Base-by-base conservation (phyloP, 2,888 invertebrate genomes). In the Oxytorus armatus region DNA sequence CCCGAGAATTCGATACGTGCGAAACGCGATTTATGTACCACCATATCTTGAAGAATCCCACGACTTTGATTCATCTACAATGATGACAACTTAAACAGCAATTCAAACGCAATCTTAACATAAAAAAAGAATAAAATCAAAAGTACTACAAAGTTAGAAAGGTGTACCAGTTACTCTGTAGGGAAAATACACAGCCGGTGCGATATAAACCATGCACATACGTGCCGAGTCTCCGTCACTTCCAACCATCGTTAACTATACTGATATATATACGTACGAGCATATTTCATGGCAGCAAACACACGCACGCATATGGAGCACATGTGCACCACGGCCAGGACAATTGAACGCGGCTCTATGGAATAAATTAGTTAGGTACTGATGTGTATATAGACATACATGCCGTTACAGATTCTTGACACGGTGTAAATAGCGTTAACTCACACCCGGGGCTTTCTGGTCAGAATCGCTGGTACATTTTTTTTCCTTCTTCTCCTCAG, bases 321-420 rank as follows among this genome's bases (percentile, higher is more conserved):
- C 47, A 36, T 44, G 36, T 33, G 69, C 44, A 39, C 18, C 47
- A 68, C 61, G 29, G 63, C n/a, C 73, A 55, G 73, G 73, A 80
- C 80, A 80, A 80, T 80, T 63, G 80, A 80, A 80, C 69, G 73
- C 65, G 39, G 49, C 76, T 42, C 29, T 14, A 66, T 23, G 33
- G 79, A 79, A 82, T 79, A 79, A 79, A 80, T 82, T 79, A 76
- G 68, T 55, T 21, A 23, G n/a, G 21, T 42, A 57, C 21, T 14
- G 18, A 33, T 55, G n/a, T 44, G 4, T 65, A 66, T 66, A 44
- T 16, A 49, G n/a, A 33, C 49, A 49, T 29, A 42, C 10, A 29
- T 4, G 66, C 14, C 7, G 53, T 44, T 39, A 25, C 42, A 59
- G 23, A 44, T 72, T 49, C 80, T 73, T 73, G 73, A 80, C 73